Evolutionary conservation across 2,797 vertebrate species (phyloP), one percentile per base, ranked within the genome.

Genomic region (Podarcis siculus): DNA sequence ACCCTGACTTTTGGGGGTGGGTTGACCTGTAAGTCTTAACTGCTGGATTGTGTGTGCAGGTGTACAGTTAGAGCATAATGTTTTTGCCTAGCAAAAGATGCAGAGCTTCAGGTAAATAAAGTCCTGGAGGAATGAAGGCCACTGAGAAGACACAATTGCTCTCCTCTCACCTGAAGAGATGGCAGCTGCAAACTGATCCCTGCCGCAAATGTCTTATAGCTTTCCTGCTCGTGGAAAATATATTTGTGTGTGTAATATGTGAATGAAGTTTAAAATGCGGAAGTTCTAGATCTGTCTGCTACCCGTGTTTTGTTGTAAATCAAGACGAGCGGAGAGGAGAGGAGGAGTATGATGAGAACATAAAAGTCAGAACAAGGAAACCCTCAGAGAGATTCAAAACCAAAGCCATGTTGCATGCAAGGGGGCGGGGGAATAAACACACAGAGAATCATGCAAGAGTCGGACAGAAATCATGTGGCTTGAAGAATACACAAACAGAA

Each of bases 381-480:
- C 96, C 95, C 95, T 96, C 91, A 77, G 86, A 93, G 90, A 92
- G 93, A 91, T 86, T 94, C 92, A 95, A 96, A 72, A 95, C 93
- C 93, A 96, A 97, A 96, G 92, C 91, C 94, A 87, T 92, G 95
- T 89, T 87, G 91, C 96, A 95, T 96, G 95, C 96, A 97, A 96
- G 95, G 92, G 94, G 97, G 97, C 27, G 1, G 25, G 5, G 35
- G 32, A 73, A 35, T 35, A 19, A 35, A 35, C 32, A 97, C 95
- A 96, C 91, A 95, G 90, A 95, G 82, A 93, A 92, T 92, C 97
- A 95, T 97, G 97, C 96, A 95, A 92, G 91, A 95, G 95, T 85
- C 89, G 90, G 39, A 72, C 97, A 97, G 91, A 94, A 92, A 91
- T 93, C 88, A 90, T 86, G 82, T 73, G 89, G 93, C 86, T 90